These are phyloP conservation scores for Cosmorhoe ocellata DNA, from an alignment of 2,888 invertebrate species.

Conservation along the genomic window DNA sequence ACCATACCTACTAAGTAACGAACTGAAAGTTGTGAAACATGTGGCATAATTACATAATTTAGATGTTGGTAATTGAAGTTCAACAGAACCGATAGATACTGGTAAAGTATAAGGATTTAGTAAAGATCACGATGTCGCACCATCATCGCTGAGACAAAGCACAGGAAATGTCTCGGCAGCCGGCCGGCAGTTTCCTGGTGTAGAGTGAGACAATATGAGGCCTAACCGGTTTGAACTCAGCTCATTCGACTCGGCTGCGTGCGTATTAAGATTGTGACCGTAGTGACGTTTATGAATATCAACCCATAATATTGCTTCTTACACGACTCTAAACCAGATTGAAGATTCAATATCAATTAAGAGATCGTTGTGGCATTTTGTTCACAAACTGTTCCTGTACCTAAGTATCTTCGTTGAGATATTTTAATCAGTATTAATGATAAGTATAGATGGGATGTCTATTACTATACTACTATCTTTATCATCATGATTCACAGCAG, in stretches of 20 bases:
- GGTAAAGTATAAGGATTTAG: slow-evolving; percentile 4
- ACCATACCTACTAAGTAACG: neutral
- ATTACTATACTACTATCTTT: neutral
- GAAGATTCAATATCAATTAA: neutral
- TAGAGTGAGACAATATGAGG: slow-evolving; percentile 76
- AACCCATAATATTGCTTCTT: slow-evolving; percentile 13
- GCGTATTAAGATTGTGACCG: slow-evolving; percentile 49
- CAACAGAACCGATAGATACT: neutral
- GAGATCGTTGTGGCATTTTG: slow-evolving; percentile 1
- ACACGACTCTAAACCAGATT: slow-evolving; percentile 6
- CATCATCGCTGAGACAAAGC: slow-evolving; percentile 63
- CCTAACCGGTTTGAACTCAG: slow-evolving; percentile 73
- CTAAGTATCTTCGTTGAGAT: neutral
- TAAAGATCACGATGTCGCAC: slow-evolving; percentile 43
- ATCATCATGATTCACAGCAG: slow-evolving; percentile 30
- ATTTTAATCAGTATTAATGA: slow-evolving; percentile 4
- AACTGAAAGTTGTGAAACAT: slow-evolving; percentile 2
- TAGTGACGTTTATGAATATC: slow-evolving; percentile 38
- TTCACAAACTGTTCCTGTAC: neutral
- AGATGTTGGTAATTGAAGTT: neutral
- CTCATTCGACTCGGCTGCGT: slow-evolving; percentile 60
- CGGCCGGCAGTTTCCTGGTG: slow-evolving; percentile 75
- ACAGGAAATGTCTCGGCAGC: slow-evolving; percentile 74
- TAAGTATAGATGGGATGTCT: slow-evolving; percentile 6
- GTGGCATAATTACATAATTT: slow-evolving; percentile 10